Evolutionary conservation across 2,888 invertebrate species (phyloP).

Genomic region (Heliconius hortense): DNA sequence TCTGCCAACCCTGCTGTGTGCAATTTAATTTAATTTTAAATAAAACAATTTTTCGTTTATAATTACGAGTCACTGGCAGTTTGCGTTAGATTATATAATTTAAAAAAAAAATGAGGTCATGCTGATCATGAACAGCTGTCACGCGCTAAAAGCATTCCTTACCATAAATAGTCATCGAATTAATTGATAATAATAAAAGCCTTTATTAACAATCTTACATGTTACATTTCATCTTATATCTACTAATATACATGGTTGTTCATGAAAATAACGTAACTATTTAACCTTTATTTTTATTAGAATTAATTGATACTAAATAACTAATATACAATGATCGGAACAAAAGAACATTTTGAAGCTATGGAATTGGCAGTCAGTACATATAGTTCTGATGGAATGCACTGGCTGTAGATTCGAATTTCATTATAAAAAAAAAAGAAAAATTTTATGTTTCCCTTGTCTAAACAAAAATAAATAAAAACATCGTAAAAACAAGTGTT

Average conservation of each 20-base stretch:
- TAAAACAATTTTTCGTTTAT: background rate
- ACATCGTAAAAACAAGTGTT: too few relatives aligned
- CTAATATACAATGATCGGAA: slow-evolving; percentile 48
- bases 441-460: too few relatives aligned
- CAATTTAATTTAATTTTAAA: too few relatives aligned
- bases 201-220: too few relatives aligned
- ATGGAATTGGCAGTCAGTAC: background rate
- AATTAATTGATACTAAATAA: background rate
- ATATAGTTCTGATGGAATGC: background rate
- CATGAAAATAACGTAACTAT: too few relatives aligned
- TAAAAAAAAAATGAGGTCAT: slow-evolving; percentile 2
- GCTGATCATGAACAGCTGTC: slow-evolving; percentile 8
- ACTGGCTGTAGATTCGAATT: background rate
- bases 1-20: too few relatives aligned
- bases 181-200: too few relatives aligned
- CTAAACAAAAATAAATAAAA: too few relatives aligned
- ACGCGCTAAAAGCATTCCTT: slow-evolving; percentile 15
- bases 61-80: background rate
- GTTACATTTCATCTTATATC: too few relatives aligned
- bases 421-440: too few relatives aligned
- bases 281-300: too few relatives aligned
- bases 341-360: background rate
- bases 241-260: too few relatives aligned
- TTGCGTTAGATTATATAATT: slow-evolving; percentile 6
- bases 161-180: slow-evolving; percentile 11